A percentile compares a stretch with the other conserved stretches of the same genome.
Conservation (phyloP, 2,113 vertebrate genomes). For the Gulo gulo region DNA sequence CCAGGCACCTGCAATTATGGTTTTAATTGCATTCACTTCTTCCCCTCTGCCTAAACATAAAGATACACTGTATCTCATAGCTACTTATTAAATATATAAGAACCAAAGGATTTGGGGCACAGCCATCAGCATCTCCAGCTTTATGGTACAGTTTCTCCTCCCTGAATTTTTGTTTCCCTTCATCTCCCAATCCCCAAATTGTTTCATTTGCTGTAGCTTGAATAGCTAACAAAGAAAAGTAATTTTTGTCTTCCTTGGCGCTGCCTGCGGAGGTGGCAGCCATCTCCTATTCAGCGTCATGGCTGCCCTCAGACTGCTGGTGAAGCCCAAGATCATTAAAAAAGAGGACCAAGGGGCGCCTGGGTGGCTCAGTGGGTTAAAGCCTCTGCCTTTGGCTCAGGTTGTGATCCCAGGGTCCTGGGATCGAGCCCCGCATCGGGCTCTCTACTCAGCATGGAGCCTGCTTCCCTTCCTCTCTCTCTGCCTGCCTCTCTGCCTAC, state of each 20-base stretch:
- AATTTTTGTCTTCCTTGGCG: not conserved
- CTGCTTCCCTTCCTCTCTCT: no score
- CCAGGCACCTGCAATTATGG: not conserved
- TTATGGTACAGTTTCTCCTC: not conserved
- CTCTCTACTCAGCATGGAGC: no score
- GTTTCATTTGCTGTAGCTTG: not conserved
- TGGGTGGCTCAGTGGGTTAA: no score
- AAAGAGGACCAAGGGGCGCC: no score
- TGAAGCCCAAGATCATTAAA: not conserved
- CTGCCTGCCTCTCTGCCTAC: no score
- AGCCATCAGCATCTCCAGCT: not conserved
- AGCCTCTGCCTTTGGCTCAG: no score
- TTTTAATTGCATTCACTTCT: not conserved
- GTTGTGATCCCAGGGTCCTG: no score
- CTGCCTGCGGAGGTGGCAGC: not conserved
- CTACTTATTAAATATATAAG: not conserved
- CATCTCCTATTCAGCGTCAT: not conserved
- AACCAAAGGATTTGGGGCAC: not conserved
- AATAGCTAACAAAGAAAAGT: constrained; percentile 24
- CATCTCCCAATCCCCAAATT: not conserved
- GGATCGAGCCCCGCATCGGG: no score
- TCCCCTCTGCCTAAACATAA: not conserved
- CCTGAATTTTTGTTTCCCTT: constrained; percentile 9
- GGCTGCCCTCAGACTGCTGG: not conserved
- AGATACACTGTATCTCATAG: not conserved